Evolutionary conservation across 2,888 invertebrate species (phyloP).

Genomic region (Lepidochrysops patricia): DNA sequence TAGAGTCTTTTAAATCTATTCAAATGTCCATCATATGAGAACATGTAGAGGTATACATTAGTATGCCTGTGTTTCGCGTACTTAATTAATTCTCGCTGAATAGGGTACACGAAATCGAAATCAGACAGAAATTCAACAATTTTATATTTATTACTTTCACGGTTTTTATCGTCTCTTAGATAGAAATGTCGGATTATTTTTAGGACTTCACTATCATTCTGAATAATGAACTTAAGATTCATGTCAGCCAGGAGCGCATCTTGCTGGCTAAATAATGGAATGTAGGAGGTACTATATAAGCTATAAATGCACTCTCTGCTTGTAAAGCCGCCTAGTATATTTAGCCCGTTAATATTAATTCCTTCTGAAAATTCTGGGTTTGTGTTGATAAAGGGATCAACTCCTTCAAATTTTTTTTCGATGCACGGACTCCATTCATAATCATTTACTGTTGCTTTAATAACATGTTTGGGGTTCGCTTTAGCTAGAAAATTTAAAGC

Average conservation of each 20-base stretch:
- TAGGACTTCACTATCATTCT: conserved; percentile 16
- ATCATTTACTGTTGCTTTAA: background rate
- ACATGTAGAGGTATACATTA: conserved; percentile 34
- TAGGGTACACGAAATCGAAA: conserved; percentile 35
- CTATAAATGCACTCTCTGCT: background rate
- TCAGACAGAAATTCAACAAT: conserved; percentile 40
- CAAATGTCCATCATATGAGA: conserved; percentile 34
- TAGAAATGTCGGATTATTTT: conserved; percentile 19
- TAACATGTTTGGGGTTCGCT: background rate
- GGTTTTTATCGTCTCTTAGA: conserved; percentile 19
- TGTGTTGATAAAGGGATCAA: background rate
- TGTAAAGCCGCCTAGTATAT: background rate
- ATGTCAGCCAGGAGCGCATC: background rate
- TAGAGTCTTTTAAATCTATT: conserved; percentile 22
- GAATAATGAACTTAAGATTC: conserved; percentile 14
- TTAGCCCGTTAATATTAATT: background rate
- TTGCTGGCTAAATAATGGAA: background rate
- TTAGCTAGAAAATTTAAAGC: background rate
- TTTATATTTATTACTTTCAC: conserved; percentile 19
- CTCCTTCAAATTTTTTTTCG: background rate
- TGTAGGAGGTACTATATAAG: background rate
- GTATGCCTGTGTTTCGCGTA: conserved; percentile 25
- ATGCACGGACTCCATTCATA: background rate
- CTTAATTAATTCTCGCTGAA: conserved; percentile 31
- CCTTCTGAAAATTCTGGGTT: background rate